phyloP scores from a whole-genome alignment of 2,113 vertebrate genomes.

The Hippocampus abdominalis region DNA sequence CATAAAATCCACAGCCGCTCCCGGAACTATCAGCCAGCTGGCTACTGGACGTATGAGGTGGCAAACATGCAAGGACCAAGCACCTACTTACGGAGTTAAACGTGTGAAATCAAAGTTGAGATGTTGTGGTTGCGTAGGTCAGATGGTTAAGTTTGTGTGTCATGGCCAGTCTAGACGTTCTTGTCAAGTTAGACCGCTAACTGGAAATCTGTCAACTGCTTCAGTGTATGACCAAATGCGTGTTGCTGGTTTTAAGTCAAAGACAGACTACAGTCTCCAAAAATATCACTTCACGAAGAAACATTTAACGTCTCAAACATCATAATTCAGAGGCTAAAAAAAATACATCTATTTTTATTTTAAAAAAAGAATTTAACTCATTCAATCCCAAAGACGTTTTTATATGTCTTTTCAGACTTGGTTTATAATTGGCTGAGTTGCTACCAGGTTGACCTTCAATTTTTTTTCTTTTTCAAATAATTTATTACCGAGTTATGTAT shows the following conservation, averaged over 20 bases:
- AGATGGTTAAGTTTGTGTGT: neutral
- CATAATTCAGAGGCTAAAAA: too few relatives aligned
- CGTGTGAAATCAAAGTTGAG: neutral
- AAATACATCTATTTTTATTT: too few relatives aligned
- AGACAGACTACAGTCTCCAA: neutral
- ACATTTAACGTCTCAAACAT: too few relatives aligned
- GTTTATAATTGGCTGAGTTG: too few relatives aligned
- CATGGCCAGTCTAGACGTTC: neutral
- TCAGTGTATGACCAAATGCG: neutral
- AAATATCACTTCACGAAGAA: neutral
- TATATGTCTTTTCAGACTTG: too few relatives aligned
- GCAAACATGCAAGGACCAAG: slow-evolving; percentile 22
- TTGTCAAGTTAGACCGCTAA: neutral
- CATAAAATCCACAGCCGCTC: slow-evolving; percentile 48
- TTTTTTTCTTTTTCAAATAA: too few relatives aligned
- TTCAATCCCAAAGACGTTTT: too few relatives aligned
- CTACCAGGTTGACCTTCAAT: too few relatives aligned
- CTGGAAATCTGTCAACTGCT: neutral
- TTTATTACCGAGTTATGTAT: too few relatives aligned
- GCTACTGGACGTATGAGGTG: slow-evolving; percentile 25
- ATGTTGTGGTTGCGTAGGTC: neutral
- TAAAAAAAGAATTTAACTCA: too few relatives aligned
- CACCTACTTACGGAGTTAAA: slow-evolving; percentile 2
- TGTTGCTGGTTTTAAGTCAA: neutral
- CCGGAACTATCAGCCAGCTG: slow-evolving; percentile 48